Percentiles rank a stretch among this genome's conserved stretches.
These are phyloP conservation scores for Neria commutata DNA, from an alignment of 2,888 invertebrate genomes.

Conservation along the genomic window DNA sequence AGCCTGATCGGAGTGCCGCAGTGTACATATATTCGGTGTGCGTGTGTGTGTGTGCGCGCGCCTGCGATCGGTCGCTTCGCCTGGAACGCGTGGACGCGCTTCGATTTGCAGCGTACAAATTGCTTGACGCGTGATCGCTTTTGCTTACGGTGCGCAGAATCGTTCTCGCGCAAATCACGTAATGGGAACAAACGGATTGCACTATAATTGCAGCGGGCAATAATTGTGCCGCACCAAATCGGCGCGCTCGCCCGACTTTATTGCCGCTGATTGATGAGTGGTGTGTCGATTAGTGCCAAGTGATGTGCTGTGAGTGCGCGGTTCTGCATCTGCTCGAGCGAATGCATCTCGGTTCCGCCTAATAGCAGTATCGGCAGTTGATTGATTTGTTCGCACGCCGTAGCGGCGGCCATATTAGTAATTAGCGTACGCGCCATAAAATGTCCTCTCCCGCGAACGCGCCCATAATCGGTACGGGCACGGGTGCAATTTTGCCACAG, in stretches of 20 bases:
- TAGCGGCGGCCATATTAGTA: conserved; percentile 43
- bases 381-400: conserved; percentile 17
- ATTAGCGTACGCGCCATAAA: neutral
- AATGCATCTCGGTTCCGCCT: conserved; percentile 16
- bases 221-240: conserved; percentile 41
- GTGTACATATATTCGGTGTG: too few species aligned
- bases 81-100: neutral
- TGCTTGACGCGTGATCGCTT: neutral
- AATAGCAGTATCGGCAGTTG: conserved; percentile 20
- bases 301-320: conserved; percentile 5
- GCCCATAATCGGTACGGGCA: conserved; percentile 2
- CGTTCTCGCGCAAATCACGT: conserved; percentile 43
- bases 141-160: neutral
- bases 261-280: neutral
- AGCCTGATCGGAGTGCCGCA: too few species aligned
- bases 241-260: neutral
- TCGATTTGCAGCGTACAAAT: conserved; percentile 1
- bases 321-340: neutral
- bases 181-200: conserved; percentile 55
- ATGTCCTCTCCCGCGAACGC: conserved; percentile 7
- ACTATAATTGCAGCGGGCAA: conserved; percentile 45
- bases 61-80: conserved; percentile 29
- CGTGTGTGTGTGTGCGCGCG: too few species aligned
- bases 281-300: conserved; percentile 5
- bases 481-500: conserved; percentile 24